These are phyloP conservation scores for Samia ricini DNA, from an alignment of 1,140 invertebrate species.

Conservation along the genomic window DNA sequence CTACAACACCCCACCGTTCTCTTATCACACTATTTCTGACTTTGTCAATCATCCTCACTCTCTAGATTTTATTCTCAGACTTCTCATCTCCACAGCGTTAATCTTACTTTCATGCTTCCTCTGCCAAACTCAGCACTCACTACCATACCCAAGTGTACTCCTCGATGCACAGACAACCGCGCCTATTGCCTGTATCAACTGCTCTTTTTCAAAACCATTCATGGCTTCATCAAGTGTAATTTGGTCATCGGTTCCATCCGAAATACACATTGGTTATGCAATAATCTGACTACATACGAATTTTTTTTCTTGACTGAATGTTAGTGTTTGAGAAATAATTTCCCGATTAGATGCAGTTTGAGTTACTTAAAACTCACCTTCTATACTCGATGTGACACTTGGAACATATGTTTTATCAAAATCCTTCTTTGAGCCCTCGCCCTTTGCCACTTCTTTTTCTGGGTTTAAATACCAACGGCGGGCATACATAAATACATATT, in stretches of 20 bases:
- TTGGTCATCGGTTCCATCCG: background rate
- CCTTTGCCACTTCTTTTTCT: background rate
- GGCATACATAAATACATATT: conserved; percentile 11
- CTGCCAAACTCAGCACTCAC: too few species aligned
- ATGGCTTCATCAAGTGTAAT: conserved; percentile 11
- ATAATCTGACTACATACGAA: background rate
- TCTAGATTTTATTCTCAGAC: too few species aligned
- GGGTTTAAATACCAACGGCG: background rate
- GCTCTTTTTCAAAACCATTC: conserved; percentile 14
- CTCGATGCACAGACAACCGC: too few species aligned
- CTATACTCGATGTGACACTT: background rate
- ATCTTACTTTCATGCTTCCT: too few species aligned
- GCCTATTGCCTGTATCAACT: conserved; percentile 30
- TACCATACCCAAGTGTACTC: too few species aligned
- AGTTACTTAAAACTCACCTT: background rate
- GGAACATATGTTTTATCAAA: background rate
- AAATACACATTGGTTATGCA: background rate
- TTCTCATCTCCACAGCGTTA: too few species aligned
- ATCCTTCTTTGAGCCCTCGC: too few species aligned
- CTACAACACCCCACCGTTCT: too few species aligned
- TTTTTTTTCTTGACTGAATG: background rate
- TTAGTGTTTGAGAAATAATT: background rate
- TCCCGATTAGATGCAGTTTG: background rate
- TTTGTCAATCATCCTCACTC: too few species aligned
- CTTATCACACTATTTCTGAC: too few species aligned